phyloP scores from a whole-genome alignment of 2,113 vertebrate species.

The Catharus bicknelli region DNA sequence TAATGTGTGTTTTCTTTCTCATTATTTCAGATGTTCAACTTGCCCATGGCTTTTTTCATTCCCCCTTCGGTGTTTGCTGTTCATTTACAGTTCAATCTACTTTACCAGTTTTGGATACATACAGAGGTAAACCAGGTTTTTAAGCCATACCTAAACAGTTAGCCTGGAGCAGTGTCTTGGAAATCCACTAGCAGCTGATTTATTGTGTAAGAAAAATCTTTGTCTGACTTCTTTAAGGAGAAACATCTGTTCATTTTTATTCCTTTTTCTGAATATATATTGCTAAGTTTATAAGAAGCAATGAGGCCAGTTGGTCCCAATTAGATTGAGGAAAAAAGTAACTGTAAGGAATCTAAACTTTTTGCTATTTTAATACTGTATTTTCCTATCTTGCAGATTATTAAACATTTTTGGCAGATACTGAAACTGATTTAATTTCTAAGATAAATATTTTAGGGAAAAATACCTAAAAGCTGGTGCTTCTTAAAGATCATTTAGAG shows the following conservation, averaged over 20 bases:
- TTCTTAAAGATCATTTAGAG: slow-evolving; percentile 25
- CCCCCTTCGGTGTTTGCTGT: slow-evolving; percentile 88
- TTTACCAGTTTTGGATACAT: slow-evolving; percentile 98
- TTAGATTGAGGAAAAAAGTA: slow-evolving; percentile 72
- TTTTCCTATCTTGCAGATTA: slow-evolving; percentile 69
- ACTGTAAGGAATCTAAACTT: slow-evolving; percentile 71
- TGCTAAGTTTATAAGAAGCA: slow-evolving; percentile 81
- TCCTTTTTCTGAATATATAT: slow-evolving; percentile 80
- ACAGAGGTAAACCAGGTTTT: slow-evolving; percentile 84
- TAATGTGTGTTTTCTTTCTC: neutral
- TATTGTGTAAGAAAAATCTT: slow-evolving; percentile 85
- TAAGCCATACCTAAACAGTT: slow-evolving; percentile 67
- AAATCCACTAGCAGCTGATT: slow-evolving; percentile 79
- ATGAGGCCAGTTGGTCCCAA: slow-evolving; percentile 83
- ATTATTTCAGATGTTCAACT: slow-evolving; percentile 85
- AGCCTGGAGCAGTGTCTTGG: slow-evolving; percentile 71
- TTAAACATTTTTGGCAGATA: slow-evolving; percentile 64
- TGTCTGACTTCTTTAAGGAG: slow-evolving; percentile 80
- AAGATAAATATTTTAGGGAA: slow-evolving; percentile 38
- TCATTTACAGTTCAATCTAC: slow-evolving; percentile 91
- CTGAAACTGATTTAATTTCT: slow-evolving; percentile 59
- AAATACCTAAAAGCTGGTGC: neutral
- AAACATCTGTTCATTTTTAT: slow-evolving; percentile 83
- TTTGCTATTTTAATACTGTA: slow-evolving; percentile 65
- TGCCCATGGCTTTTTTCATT: slow-evolving; percentile 87